Evolutionary conservation across 2,888 invertebrate species (phyloP), one percentile per base, ranked within the genome.

Genomic region (Venustoraphidia nigricollis): DNA sequence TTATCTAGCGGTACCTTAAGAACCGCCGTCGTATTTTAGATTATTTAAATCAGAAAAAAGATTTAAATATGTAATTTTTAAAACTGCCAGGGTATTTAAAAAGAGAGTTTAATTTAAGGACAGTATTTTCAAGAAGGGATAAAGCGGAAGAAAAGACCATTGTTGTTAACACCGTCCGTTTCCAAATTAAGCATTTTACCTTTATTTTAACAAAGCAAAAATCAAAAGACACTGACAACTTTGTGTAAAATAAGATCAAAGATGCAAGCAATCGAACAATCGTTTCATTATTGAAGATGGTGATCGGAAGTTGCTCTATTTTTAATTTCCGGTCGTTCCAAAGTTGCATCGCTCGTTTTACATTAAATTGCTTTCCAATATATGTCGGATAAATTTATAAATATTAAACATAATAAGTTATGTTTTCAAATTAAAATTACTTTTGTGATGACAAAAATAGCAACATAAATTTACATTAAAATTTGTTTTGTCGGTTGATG

Each of bases 1-100:
- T 46, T 48, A 40, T 39, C 11, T 37, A 40, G 41, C 27, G 37
- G 36, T 41, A 27, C 36, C 10, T 37, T n/a, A 11, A 37, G 13
- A 13, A 41, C 36, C 35, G 46, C 42, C 47, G 44, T 43, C 40
- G 14, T 34, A 44, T 39, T 49, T 51, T 46, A 36, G 36, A 34
- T 36, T 42, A 45, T 10, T 27, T 27, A 27, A 27, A 39, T 39
- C 14, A 14, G 14, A 39, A 39, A 14, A 11, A 14, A 39, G 14
- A 41, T 53, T 51, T 49, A 51, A 53, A 46, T 50, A 48, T 46
- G 47, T 27, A 34, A 34, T 41, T 44, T 53, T 55, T 54, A 53
- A 54, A 53, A 55, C 55, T 55, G 55, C 50, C 55, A 55, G 55
- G 50, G 45, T 49, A 45, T 47, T 36, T 44, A 46, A 44, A 41